A percentile compares a stretch with the other conserved stretches of the same genome.
Evolutionary conservation across 1,140 invertebrate species (phyloP).

Genomic region (Ephestia elutella): DNA sequence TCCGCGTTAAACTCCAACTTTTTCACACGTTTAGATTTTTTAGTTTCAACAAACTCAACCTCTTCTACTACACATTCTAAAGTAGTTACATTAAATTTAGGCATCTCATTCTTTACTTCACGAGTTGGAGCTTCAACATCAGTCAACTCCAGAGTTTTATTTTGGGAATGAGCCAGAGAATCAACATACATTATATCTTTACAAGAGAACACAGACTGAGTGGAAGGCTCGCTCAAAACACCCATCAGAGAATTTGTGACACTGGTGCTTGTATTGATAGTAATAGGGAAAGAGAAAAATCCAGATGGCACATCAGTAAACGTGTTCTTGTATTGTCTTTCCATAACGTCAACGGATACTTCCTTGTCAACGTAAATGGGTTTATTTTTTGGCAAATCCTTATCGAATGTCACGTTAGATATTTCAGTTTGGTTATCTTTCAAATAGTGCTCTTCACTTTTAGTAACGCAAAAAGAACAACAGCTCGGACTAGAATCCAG

Average conservation of each 20-base stretch:
- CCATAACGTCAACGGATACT: conserved; percentile 27
- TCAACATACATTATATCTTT: conserved; percentile 22
- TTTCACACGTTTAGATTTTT: conserved; percentile 8
- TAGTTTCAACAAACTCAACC: background rate
- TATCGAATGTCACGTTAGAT: background rate
- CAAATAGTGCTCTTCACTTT: conserved; percentile 14
- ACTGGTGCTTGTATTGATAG: conserved; percentile 28
- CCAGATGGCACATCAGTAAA: conserved; percentile 44
- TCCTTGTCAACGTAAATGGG: conserved; percentile 40
- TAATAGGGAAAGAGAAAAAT: conserved; percentile 26
- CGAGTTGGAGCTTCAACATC: background rate
- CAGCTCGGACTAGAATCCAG: conserved; percentile 32
- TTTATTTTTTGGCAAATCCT: conserved; percentile 9
- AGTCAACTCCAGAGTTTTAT: conserved; percentile 21
- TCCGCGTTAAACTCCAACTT: background rate
- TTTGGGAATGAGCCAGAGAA: conserved; percentile 12
- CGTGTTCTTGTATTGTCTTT: conserved; percentile 27
- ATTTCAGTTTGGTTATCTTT: conserved; percentile 10
- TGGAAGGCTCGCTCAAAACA: conserved; percentile 34
- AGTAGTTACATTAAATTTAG: background rate
- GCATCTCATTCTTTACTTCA: background rate
- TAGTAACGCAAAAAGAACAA: conserved; percentile 30
- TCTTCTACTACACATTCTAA: background rate
- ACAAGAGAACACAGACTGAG: conserved; percentile 29
- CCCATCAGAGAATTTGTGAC: conserved; percentile 29